A percentile compares a stretch with the other conserved stretches of the same genome.
Conservation (phyloP, 2,888 invertebrate species). For the Parelbella ahira region DNA sequence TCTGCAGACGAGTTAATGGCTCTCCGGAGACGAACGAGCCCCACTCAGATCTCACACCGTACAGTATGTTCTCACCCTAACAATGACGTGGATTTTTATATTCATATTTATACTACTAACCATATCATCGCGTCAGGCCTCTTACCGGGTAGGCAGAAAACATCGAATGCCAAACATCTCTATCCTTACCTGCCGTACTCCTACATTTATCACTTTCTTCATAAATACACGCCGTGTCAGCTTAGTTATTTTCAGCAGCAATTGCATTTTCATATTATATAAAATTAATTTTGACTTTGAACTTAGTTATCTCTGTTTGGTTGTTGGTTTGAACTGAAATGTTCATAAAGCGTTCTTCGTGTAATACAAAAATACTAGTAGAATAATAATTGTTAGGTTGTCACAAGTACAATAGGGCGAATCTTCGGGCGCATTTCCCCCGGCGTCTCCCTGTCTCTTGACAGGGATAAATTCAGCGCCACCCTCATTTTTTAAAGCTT, state of each 20-base stretch:
- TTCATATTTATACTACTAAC: no score
- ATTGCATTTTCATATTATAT: no score
- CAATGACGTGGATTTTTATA: background rate
- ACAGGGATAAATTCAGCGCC: constrained; percentile 44
- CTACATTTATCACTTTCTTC: no score
- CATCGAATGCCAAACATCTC: no score
- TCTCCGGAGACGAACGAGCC: constrained; percentile 34
- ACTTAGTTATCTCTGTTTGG: no score
- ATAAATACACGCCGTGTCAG: no score
- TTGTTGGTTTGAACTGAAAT: no score
- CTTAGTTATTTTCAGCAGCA: no score
- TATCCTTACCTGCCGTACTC: no score
- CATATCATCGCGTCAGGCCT: no score
- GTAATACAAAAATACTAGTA: constrained; percentile 4
- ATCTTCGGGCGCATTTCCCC: constrained; percentile 32
- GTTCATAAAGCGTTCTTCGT: constrained; percentile 11
- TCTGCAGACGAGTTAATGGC: constrained; percentile 40
- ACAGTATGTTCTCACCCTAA: background rate
- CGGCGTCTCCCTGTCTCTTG: constrained; percentile 35
- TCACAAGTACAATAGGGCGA: constrained; percentile 31
- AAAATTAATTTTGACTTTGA: no score
- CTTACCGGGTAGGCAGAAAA: no score
- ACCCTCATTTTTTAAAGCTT: constrained; percentile 52
- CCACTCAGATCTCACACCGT: constrained; percentile 4
- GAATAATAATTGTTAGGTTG: constrained; percentile 19